phyloP scores from a whole-genome alignment of 2,797 vertebrate species.

The Rhinogobio ventralis region DNA sequence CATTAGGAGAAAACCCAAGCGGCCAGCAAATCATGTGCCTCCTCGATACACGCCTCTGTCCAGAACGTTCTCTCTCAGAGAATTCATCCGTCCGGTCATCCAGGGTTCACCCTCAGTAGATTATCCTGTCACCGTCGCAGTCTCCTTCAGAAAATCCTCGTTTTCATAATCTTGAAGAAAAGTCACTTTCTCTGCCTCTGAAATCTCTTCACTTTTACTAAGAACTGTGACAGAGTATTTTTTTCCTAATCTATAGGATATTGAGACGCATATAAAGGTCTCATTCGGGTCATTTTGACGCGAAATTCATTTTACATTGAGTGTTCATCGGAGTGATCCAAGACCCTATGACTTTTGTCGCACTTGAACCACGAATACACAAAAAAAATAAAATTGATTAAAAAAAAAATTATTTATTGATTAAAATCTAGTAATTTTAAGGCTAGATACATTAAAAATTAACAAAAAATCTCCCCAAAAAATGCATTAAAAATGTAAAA shows the following conservation, averaged over 20 bases:
- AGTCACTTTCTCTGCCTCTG: neutral
- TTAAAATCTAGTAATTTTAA: too few species aligned
- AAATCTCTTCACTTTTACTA: neutral
- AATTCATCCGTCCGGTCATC: neutral
- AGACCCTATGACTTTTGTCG: too few species aligned
- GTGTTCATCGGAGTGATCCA: too few species aligned
- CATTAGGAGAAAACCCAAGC: conserved; percentile 72
- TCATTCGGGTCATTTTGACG: too few species aligned
- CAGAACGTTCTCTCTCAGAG: neutral
- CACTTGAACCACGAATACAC: too few species aligned
- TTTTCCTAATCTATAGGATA: neutral
- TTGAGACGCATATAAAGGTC: neutral
- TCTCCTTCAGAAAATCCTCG: neutral
- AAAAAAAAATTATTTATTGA: too few species aligned
- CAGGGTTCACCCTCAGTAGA: neutral
- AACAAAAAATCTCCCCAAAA: too few species aligned
- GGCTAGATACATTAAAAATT: too few species aligned
- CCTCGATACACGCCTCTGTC: neutral
- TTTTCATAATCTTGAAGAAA: neutral
- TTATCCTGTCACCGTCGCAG: neutral
- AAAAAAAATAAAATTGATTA: too few species aligned
- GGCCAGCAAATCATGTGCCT: conserved; percentile 67
- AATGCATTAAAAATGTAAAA: too few species aligned
- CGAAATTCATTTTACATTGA: too few species aligned
- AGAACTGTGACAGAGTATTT: too few species aligned